These are phyloP conservation scores for Pocillopora verrucosa DNA, from an alignment of 64 coral and sea anemone species.

Conservation along the genomic window DNA sequence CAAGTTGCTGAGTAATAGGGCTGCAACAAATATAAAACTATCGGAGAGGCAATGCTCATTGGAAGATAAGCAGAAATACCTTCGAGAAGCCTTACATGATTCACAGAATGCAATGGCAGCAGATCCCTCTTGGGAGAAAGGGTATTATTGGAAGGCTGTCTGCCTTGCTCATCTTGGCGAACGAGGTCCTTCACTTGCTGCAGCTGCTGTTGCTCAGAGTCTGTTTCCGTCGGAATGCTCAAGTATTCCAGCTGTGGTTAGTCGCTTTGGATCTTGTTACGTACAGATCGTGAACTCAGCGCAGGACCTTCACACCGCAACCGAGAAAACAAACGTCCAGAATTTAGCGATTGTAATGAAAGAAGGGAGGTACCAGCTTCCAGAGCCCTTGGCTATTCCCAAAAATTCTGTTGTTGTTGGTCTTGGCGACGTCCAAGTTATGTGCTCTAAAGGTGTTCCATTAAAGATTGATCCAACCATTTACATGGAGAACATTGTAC, in stretches of 20 bases:
- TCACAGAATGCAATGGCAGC: background rate
- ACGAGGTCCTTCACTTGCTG: background rate
- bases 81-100: background rate
- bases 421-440: background rate
- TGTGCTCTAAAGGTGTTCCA: background rate
- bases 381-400: background rate
- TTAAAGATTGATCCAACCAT: background rate
- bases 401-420: background rate
- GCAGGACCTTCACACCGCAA: background rate
- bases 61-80: background rate
- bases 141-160: background rate
- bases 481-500: background rate
- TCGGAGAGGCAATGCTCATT: background rate
- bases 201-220: background rate
- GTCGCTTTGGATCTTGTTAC: background rate
- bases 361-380: slow-evolving; percentile 1
- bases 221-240: background rate
- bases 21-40: background rate
- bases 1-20: background rate
- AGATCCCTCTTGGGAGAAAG: slow-evolving; percentile 2
- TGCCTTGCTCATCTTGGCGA: background rate
- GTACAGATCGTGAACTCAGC: background rate
- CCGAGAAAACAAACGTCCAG: background rate
- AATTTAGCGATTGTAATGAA: slow-evolving; percentile 19
- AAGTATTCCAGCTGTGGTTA: background rate